phyloP scores from a whole-genome alignment of 2,797 vertebrate genomes.

The Somateria mollissima region DNA sequence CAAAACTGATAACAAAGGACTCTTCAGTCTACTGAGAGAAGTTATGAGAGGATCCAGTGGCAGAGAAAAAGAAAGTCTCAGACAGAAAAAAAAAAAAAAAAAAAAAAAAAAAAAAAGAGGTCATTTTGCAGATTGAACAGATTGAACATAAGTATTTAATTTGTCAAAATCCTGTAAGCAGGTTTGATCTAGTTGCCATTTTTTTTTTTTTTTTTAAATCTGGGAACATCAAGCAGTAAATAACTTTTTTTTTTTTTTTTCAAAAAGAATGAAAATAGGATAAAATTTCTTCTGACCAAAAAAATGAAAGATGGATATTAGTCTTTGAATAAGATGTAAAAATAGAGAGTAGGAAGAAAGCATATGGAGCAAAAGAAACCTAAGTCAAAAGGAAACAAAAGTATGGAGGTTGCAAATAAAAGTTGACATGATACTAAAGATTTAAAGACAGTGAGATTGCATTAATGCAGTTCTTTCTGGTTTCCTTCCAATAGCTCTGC shows the following conservation, averaged over 20 bases:
- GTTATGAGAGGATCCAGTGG: background rate
- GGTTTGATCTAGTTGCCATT: background rate
- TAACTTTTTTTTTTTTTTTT: background rate
- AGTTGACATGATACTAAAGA: background rate
- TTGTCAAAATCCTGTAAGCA: background rate
- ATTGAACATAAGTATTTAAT: background rate
- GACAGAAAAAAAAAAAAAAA: background rate
- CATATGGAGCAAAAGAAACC: background rate
- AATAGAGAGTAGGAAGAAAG: background rate
- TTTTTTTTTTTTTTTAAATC: background rate
- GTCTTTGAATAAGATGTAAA: background rate
- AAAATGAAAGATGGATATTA: background rate
- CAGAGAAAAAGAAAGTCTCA: background rate
- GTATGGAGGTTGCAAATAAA: background rate
- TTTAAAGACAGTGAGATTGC: background rate
- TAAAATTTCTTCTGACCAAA: background rate
- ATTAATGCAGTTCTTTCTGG: background rate
- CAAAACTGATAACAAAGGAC: background rate
- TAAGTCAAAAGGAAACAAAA: background rate
- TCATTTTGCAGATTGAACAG: background rate
- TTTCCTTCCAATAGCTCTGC: background rate
- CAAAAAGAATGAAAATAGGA: background rate
- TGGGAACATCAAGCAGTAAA: background rate
- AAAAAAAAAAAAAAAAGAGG: background rate
- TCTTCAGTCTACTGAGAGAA: background rate